phyloP scores from a whole-genome alignment of 2,797 vertebrate species.

The Myoxocephalus aenaeus region DNA sequence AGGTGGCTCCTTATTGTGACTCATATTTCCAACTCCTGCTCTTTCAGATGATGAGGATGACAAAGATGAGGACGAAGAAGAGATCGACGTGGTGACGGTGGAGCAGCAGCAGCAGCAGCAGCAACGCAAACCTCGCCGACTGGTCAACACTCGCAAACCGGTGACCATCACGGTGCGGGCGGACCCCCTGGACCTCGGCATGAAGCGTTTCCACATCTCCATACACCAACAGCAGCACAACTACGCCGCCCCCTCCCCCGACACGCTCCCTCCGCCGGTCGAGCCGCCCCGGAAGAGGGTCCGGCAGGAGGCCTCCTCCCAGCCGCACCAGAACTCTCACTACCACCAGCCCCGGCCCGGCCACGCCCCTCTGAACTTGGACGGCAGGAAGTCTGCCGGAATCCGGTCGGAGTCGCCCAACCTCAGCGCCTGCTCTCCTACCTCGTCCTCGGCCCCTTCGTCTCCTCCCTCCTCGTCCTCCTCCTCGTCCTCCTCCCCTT shows the following conservation, averaged over 20 bases:
- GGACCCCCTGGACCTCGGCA: constrained; percentile 89
- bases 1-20: not conserved
- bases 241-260: constrained; percentile 89
- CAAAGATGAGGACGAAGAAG: constrained; percentile 86
- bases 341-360: constrained; percentile 60
- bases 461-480: constrained; percentile 56
- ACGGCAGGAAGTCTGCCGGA: constrained; percentile 57
- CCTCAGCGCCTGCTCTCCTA: constrained; percentile 67
- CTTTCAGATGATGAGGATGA: constrained; percentile 76
- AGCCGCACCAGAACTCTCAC: constrained; percentile 55
- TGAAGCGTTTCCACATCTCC: constrained; percentile 93
- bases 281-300: constrained; percentile 81
- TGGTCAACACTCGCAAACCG: constrained; percentile 86
- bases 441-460: constrained; percentile 68
- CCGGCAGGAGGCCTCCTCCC: constrained; percentile 70
- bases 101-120: constrained; percentile 88
- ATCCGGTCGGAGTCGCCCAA: constrained; percentile 65
- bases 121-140: constrained; percentile 81
- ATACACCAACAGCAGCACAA: constrained; percentile 96
- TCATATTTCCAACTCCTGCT: not conserved
- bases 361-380: constrained; percentile 75
- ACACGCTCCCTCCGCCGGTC: constrained; percentile 56
- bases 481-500: constrained; percentile 58
- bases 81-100: constrained; percentile 93
- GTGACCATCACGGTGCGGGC: constrained; percentile 92